phyloP scores from a whole-genome alignment of 2,113 vertebrate species.

The Cyphomyrus plagiostoma region DNA sequence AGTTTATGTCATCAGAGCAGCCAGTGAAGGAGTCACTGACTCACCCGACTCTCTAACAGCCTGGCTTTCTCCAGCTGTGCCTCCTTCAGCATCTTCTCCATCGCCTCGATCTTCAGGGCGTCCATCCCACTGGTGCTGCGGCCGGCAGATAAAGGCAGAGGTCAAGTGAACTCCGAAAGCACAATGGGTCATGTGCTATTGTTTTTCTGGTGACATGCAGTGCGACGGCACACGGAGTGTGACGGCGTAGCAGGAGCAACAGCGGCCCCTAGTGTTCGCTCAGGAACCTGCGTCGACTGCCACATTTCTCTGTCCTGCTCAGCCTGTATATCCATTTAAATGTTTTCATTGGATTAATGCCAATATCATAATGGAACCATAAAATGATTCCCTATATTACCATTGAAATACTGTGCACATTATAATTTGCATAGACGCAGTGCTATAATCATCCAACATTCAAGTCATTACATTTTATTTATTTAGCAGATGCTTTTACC shows the following conservation, averaged over 20 bases:
- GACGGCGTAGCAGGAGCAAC: not conserved
- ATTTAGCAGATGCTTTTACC: not conserved
- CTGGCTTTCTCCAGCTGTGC: conserved; percentile 83
- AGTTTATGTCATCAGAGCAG: not conserved
- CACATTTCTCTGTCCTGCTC: not conserved
- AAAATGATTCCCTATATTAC: not conserved
- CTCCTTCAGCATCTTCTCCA: conserved; percentile 93
- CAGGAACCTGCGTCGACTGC: not conserved
- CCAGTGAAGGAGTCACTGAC: conserved; percentile 28
- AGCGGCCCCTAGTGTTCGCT: conserved; percentile 4
- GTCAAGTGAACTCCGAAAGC: not conserved
- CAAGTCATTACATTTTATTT: not conserved
- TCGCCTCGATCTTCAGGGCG: conserved; percentile 82
- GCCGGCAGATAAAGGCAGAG: not conserved
- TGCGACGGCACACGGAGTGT: not conserved
- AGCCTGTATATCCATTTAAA: not conserved
- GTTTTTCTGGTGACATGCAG: conserved; percentile 15
- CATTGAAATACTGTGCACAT: not conserved
- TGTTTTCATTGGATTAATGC: not conserved
- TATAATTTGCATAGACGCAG: not conserved
- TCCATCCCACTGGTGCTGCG: conserved; percentile 74
- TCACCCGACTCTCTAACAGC: conserved; percentile 84
- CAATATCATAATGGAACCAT: not conserved
- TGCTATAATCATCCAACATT: not conserved
- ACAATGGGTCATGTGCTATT: not conserved